Evolutionary conservation across 2,797 vertebrate genomes (phyloP), one percentile per base, ranked within the genome.

Genomic region (Pseudochaenichthys georgianus): DNA sequence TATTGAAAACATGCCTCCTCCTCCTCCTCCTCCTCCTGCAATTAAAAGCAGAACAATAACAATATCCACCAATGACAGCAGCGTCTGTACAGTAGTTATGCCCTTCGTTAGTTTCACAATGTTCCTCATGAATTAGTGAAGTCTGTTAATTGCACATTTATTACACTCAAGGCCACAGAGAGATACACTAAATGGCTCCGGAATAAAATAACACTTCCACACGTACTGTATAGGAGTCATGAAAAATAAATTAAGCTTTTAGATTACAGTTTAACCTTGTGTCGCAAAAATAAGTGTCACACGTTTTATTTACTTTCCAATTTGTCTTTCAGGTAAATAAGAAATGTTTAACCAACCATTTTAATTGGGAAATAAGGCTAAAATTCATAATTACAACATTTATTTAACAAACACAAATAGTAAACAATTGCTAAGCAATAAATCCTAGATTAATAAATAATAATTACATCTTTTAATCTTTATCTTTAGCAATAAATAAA

Each of bases 71-170:
- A 82, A 87, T 85, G 90, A 89, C 90, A 90, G 88, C 82, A 58
- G 82, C 75, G 78, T 89, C 87, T 90, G 81, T 89, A 90, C 87
- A 88, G 86, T 91, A 93, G 89, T 94, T 93, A 92, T 90, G 92
- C 88, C 89, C 92, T 93, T 92, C 85, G 93, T 93, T 93, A 92
- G 86, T 87, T 90, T 87, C 90, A 91, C 90, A 88, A 83, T 88
- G 88, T 88, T 93, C 89, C 92, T 94, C 93, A 93, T 95, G 92
- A 93, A 94, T 94, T 95, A 93, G 92, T 93, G 92, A 94, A 91
- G 88, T 92, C 83, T 89, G 91, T 92, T 94, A 93, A 94, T 91
- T 94, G 92, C 83, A 89, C 87, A 87, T 91, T 93, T 92, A 93
- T 92, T 92, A 87, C 87, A 89, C 90, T 89, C 85, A 87, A 81